Evolutionary conservation across 1,140 invertebrate species (phyloP).

Genomic region (Calephelis nemesis): DNA sequence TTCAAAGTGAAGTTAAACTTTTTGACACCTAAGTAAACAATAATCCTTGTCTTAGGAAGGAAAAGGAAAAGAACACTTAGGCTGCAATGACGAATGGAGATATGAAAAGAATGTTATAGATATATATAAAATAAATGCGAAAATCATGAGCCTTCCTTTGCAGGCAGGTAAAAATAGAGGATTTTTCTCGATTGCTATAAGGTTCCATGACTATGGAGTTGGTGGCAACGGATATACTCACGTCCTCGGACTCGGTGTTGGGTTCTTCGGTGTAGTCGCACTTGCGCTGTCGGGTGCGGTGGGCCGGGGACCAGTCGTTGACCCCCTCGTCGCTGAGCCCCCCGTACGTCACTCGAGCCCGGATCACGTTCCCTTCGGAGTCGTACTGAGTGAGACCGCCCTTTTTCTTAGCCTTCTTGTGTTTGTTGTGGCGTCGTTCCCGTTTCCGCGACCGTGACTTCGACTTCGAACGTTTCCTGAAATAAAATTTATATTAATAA

Average conservation of each 20-base stretch:
- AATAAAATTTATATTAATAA: too few relatives aligned
- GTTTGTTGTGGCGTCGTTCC: background rate
- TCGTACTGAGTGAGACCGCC: slow-evolving; percentile 60
- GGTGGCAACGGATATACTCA: slow-evolving; percentile 49
- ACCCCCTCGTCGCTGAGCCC: slow-evolving; percentile 57
- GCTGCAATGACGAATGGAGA: too few relatives aligned
- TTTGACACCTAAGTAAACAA: too few relatives aligned
- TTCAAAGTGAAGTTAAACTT: too few relatives aligned
- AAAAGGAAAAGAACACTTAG: too few relatives aligned
- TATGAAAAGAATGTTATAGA: too few relatives aligned
- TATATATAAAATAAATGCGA: too few relatives aligned
- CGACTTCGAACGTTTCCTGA: slow-evolving; percentile 23
- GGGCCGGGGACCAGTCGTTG: slow-evolving; percentile 74
- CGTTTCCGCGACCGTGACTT: slow-evolving; percentile 12
- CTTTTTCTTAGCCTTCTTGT: slow-evolving; percentile 16
- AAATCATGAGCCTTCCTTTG: too few relatives aligned
- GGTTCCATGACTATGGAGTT: too few relatives aligned
- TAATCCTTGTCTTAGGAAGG: too few relatives aligned
- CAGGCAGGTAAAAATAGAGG: too few relatives aligned
- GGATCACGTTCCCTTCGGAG: slow-evolving; percentile 56
- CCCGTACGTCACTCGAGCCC: slow-evolving; percentile 68
- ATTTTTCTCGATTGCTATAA: too few relatives aligned
- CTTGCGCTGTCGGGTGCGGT: slow-evolving; percentile 82
- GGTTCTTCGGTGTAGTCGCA: slow-evolving; percentile 85
- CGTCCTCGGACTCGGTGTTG: slow-evolving; percentile 85